These are phyloP conservation scores for Lacanobia wlatinum DNA, from an alignment of 2,888 invertebrate species.

Conservation along the genomic window DNA sequence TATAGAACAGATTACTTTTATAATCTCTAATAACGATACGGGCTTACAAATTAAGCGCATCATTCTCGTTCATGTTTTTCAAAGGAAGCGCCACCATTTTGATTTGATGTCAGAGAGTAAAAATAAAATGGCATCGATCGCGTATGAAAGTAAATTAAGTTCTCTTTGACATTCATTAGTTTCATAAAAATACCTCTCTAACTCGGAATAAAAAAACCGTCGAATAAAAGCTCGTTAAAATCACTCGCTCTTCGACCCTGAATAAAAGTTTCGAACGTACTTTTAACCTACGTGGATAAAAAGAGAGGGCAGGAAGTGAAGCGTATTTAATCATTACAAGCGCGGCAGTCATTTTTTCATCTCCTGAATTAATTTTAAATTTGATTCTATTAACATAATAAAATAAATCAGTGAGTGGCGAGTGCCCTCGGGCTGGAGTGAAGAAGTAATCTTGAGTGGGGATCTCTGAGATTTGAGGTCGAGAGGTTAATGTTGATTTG, in stretches of 20 bases:
- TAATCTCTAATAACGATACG: slow-evolving; percentile 41
- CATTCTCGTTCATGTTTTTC: slow-evolving; percentile 36
- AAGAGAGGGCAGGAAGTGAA: slow-evolving; percentile 77
- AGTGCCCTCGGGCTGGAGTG: slow-evolving; percentile 66
- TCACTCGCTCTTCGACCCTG: slow-evolving; percentile 82
- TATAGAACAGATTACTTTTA: slow-evolving; percentile 39
- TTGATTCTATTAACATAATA: slow-evolving; percentile 84
- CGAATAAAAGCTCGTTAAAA: slow-evolving; percentile 88
- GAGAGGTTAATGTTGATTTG: slow-evolving; percentile 77
- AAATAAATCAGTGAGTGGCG: slow-evolving; percentile 78
- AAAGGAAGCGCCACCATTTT: slow-evolving; percentile 51
- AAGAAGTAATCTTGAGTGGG: slow-evolving; percentile 73
- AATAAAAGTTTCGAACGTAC: slow-evolving; percentile 82
- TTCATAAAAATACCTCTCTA: slow-evolving; percentile 80
- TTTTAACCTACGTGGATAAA: slow-evolving; percentile 75
- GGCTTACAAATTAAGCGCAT: slow-evolving; percentile 34
- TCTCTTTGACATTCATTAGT: slow-evolving; percentile 87
- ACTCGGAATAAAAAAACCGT: slow-evolving; percentile 75
- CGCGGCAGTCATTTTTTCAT: slow-evolving; percentile 79
- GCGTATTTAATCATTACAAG: slow-evolving; percentile 84
- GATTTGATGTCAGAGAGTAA: slow-evolving; percentile 38
- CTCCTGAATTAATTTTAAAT: slow-evolving; percentile 83
- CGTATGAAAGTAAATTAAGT: slow-evolving; percentile 76
- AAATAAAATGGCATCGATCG: slow-evolving; percentile 66
- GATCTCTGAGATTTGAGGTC: slow-evolving; percentile 76